phyloP scores from a whole-genome alignment of 2,797 vertebrate genomes.

The Microtus agrestis region DNA sequence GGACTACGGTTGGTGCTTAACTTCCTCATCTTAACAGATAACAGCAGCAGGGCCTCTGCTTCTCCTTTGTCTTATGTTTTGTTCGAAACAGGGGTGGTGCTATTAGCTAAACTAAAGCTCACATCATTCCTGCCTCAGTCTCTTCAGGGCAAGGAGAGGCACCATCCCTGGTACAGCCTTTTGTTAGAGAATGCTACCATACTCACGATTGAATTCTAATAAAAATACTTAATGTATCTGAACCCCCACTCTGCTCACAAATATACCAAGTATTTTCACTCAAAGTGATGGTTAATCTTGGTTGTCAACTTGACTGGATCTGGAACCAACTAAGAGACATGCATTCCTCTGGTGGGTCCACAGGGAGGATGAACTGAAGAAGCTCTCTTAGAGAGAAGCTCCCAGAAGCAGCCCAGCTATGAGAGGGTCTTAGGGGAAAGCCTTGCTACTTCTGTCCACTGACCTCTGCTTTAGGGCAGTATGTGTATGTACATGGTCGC shows the following conservation, averaged over 20 bases:
- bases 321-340: background rate
- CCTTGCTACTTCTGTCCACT: background rate
- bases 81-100: background rate
- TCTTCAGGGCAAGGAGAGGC: background rate
- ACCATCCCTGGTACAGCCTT: background rate
- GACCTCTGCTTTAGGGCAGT: rapidly evolving
- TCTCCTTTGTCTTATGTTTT: background rate
- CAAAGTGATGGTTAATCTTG: background rate
- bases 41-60: background rate
- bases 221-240: constrained; percentile 5
- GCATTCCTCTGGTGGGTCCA: background rate
- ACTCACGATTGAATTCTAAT: background rate
- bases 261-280: background rate
- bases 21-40: background rate
- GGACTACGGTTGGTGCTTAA: background rate
- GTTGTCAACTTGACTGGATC: background rate
- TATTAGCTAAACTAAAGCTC: background rate
- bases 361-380: background rate
- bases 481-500: too few relatives aligned
- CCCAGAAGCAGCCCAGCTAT: background rate
- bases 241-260: background rate
- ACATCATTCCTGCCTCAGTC: background rate
- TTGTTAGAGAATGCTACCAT: background rate
- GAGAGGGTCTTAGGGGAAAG: background rate
- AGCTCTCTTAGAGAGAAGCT: background rate